Conservation (phyloP, 2,113 vertebrate species). For the Spea bombifrons region DNA sequence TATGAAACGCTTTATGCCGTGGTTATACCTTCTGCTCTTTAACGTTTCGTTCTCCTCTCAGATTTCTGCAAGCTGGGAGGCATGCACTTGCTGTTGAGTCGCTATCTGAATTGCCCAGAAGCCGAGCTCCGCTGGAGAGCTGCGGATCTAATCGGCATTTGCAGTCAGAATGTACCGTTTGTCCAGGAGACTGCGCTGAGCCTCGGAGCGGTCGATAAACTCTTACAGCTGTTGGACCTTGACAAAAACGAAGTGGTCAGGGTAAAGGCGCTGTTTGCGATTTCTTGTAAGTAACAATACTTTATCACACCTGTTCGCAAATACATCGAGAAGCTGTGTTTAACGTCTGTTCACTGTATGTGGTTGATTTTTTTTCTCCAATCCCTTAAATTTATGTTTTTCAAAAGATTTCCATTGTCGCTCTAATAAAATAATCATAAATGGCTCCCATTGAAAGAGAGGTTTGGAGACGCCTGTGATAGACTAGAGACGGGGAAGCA, state of each 20-base stretch:
- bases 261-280: constrained; percentile 84
- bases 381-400: no score
- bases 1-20: neutral
- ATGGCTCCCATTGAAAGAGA: no score
- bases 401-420: no score
- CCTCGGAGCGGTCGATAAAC: constrained; percentile 69
- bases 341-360: no score
- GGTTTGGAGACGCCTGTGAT: no score
- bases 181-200: constrained; percentile 78
- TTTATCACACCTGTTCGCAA: no score
- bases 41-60: constrained; percentile 46
- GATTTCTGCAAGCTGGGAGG: constrained; percentile 86
- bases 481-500: no score
- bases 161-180: constrained; percentile 83
- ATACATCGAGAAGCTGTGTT: no score
- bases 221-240: constrained; percentile 76
- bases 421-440: no score
- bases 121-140: constrained; percentile 79
- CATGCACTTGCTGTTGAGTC: constrained; percentile 75
- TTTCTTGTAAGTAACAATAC: constrained; percentile 77
- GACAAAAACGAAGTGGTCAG: constrained; percentile 72
- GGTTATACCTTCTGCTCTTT: neutral
- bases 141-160: constrained; percentile 78
- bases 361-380: no score
- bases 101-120: constrained; percentile 69